Conservation (phyloP, 2,888 invertebrate genomes). For the Phyllotreta striolata region DNA sequence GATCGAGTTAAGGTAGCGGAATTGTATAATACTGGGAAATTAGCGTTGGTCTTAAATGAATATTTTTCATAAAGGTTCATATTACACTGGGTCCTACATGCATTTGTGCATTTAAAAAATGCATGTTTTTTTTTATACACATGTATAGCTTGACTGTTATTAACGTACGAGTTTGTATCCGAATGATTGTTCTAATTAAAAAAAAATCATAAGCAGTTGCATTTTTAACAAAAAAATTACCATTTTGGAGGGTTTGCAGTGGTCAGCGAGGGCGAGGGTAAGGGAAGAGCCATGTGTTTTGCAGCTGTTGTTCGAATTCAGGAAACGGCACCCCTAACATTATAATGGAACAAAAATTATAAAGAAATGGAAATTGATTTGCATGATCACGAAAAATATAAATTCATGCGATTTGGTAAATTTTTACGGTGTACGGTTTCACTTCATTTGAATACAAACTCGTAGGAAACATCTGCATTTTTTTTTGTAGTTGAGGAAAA, state of each 20-base stretch:
- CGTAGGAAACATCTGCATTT: conserved; percentile 42
- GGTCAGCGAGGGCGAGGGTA: conserved; percentile 39
- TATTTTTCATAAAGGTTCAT: conserved; percentile 46
- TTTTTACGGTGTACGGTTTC: conserved; percentile 39
- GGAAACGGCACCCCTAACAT: conserved; percentile 56
- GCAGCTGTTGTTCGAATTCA: conserved; percentile 61
- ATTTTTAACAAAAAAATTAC: conserved; percentile 54
- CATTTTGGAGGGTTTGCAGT: conserved; percentile 46
- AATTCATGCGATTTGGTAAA: conserved; percentile 39
- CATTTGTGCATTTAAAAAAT: conserved; percentile 48
- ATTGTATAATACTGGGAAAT: conserved; percentile 36
- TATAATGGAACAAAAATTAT: conserved; percentile 53
- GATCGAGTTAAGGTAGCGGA: conserved; percentile 18
- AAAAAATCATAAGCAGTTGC: conserved; percentile 53
- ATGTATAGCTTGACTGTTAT: conserved; percentile 55
- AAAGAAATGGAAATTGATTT: conserved; percentile 57
- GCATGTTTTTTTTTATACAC: conserved; percentile 55
- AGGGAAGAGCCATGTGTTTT: conserved; percentile 33
- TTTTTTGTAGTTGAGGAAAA: conserved; percentile 14
- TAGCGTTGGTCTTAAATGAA: conserved; percentile 34
- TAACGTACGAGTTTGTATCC: conserved; percentile 56
- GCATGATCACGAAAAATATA: conserved; percentile 50
- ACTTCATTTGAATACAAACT: conserved; percentile 52
- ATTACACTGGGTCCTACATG: conserved; percentile 42
- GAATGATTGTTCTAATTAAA: conserved; percentile 42